Evolutionary conservation across 2,113 vertebrate species (phyloP).

Genomic region (Pantherophis guttatus): DNA sequence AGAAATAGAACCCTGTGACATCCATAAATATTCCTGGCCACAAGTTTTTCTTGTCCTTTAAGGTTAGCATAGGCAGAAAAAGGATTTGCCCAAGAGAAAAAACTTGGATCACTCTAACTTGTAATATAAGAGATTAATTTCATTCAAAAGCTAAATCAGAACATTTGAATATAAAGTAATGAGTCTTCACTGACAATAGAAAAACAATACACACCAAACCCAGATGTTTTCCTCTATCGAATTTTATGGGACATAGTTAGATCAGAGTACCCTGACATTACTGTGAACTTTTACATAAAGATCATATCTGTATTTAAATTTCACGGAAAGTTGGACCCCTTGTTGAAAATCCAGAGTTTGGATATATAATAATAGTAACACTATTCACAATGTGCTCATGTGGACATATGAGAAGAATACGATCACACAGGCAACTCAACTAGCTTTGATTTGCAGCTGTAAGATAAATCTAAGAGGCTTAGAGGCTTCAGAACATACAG

Average conservation of each 20-base stretch:
- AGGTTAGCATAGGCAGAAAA: neutral
- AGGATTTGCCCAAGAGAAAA: constrained; percentile 24
- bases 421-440: neutral
- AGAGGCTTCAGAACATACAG: neutral
- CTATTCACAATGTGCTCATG: neutral
- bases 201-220: constrained; percentile 14
- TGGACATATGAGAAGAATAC: neutral
- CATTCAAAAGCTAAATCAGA: constrained; percentile 33
- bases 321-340: neutral
- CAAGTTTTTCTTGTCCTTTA: constrained; percentile 23
- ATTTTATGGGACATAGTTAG: constrained; percentile 1
- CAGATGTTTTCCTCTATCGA: constrained; percentile 22
- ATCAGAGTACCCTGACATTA: constrained; percentile 2
- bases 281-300: neutral
- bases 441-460: neutral
- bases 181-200: neutral
- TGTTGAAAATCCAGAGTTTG: neutral
- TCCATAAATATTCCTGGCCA: constrained; percentile 42
- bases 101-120: constrained; percentile 12
- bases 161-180: constrained; percentile 21
- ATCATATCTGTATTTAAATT: neutral
- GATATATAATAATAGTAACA: neutral
- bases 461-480: neutral
- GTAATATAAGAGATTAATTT: constrained; percentile 20
- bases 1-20: constrained; percentile 45